phyloP scores from a whole-genome alignment of 2,797 vertebrate species.

The Poeciliopsis infans region DNA sequence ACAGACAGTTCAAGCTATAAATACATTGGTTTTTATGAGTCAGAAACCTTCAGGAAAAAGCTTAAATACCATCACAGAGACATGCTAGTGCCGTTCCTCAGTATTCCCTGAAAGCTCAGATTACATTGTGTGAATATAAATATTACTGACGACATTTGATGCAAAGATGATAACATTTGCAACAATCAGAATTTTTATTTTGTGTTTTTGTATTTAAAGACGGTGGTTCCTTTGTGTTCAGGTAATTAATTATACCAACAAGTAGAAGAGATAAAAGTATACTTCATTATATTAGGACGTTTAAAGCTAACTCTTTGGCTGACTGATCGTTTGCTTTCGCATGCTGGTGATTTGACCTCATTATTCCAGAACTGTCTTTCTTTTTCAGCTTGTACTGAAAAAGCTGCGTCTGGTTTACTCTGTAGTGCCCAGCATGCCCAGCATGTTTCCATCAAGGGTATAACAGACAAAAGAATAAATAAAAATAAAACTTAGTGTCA shows the following conservation, averaged over 20 bases:
- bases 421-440: constrained; percentile 29
- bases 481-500: constrained; percentile 15
- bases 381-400: constrained; percentile 48
- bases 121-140: not conserved
- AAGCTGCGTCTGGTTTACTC: not conserved
- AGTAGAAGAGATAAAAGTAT: not conserved
- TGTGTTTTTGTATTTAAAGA: constrained; percentile 14
- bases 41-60: not conserved
- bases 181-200: not conserved
- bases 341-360: constrained; percentile 10
- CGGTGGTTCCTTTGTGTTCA: constrained; percentile 8
- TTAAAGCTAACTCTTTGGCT: constrained; percentile 66
- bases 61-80: constrained; percentile 3
- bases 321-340: constrained; percentile 18
- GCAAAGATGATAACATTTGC: not conserved
- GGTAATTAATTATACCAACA: not conserved
- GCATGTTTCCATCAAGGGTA: constrained; percentile 37
- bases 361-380: constrained; percentile 18
- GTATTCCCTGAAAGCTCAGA: not conserved
- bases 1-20: not conserved
- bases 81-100: not conserved
- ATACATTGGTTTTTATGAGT: not conserved
- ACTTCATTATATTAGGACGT: not conserved
- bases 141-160: not conserved
- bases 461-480: constrained; percentile 26